Percentiles rank a stretch among this genome's conserved stretches.
Evolutionary conservation across 2,797 vertebrate species (phyloP).

Genomic region (Gadopsis marmoratus): DNA sequence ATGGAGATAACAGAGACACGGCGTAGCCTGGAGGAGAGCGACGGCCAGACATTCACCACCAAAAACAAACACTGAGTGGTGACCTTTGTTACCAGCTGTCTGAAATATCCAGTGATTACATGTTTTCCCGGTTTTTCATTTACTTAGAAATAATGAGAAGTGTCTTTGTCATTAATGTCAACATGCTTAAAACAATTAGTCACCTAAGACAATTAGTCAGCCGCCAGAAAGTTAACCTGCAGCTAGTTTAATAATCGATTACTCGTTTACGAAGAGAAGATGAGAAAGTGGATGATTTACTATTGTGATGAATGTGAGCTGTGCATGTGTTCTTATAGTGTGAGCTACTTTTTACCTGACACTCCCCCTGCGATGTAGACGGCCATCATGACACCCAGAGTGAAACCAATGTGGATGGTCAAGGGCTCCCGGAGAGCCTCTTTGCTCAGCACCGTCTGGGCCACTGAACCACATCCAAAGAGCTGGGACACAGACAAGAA

Average conservation of each 20-base stretch:
- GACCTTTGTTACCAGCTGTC: conserved; percentile 45
- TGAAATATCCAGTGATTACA: conserved; percentile 22
- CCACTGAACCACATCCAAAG: conserved; percentile 94
- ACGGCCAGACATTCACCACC: background rate
- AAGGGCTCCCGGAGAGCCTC: conserved; percentile 85
- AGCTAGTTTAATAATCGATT: background rate
- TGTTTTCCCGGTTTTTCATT: background rate
- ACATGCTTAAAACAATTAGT: background rate
- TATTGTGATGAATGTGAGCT: conserved; percentile 1
- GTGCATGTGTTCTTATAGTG: background rate
- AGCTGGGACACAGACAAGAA: conserved; percentile 84
- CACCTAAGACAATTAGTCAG: background rate
- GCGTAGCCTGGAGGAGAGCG: conserved; percentile 9
- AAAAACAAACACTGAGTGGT: conserved; percentile 33
- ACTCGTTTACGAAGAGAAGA: too few relatives aligned
- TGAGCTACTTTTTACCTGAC: conserved; percentile 87
- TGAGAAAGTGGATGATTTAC: background rate
- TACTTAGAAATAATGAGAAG: background rate
- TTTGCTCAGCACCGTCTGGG: conserved; percentile 91
- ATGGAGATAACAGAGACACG: background rate
- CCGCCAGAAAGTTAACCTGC: background rate
- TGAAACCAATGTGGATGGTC: conserved; percentile 90
- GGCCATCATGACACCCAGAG: conserved; percentile 91
- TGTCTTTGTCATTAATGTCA: background rate
- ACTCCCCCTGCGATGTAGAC: conserved; percentile 92